Conservation (phyloP, 2,888 invertebrate genomes). For the Metellina segmentata region DNA sequence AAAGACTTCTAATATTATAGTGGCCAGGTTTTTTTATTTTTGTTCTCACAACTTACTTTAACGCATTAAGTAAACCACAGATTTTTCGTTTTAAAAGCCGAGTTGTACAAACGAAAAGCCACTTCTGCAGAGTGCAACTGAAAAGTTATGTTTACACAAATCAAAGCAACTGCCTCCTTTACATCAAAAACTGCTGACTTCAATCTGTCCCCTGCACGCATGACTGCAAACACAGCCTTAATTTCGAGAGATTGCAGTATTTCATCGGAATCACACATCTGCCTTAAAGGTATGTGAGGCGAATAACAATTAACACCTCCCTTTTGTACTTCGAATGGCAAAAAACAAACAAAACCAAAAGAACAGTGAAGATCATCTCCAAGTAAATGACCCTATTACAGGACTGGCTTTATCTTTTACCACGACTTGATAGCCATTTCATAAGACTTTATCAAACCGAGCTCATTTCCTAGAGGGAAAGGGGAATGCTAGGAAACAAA, state of each 20-base stretch:
- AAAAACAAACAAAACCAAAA: not conserved
- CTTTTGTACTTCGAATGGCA: slow-evolving; percentile 41
- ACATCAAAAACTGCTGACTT: not conserved
- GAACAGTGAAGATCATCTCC: slow-evolving; percentile 34
- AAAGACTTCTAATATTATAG: too few species aligned
- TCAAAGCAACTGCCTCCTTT: slow-evolving; percentile 6
- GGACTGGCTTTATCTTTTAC: slow-evolving; percentile 30
- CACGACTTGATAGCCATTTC: slow-evolving; percentile 32
- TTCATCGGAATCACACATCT: slow-evolving; percentile 31
- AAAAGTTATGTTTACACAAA: not conserved
- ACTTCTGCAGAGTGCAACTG: too few species aligned
- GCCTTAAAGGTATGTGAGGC: slow-evolving; percentile 18
- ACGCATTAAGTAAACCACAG: too few species aligned
- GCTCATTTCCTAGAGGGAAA: not conserved
- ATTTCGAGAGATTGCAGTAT: slow-evolving; percentile 39
- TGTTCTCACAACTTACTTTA: too few species aligned
- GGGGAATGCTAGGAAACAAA: not conserved
- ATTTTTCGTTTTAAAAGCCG: too few species aligned
- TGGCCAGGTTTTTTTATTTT: too few species aligned
- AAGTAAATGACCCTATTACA: slow-evolving; percentile 48
- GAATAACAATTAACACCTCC: slow-evolving; percentile 51
- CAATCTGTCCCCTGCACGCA: not conserved
- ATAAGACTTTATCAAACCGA: slow-evolving; percentile 25
- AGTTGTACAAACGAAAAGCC: too few species aligned
- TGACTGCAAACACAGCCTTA: slow-evolving; percentile 26